phyloP scores from a whole-genome alignment of 2,113 vertebrate species.

The Thermophis baileyi region DNA sequence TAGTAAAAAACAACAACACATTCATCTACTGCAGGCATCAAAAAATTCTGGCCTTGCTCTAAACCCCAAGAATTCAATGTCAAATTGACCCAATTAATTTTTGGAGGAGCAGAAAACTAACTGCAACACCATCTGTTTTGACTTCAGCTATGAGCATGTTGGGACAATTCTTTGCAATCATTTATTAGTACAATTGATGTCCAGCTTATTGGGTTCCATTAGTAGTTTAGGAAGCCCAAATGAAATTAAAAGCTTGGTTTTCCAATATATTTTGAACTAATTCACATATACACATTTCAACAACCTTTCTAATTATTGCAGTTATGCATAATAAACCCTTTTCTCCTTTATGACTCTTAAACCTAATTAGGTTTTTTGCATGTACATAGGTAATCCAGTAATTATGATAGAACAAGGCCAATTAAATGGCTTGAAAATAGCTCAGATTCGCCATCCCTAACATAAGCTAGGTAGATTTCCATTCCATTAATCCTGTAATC shows the following conservation, averaged over 20 bases:
- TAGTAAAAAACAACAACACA: not conserved
- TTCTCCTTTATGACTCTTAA: not conserved
- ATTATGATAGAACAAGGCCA: not conserved
- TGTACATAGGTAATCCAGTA: not conserved
- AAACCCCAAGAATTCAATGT: not conserved
- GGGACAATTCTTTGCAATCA: not conserved
- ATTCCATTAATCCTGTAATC: too few relatives aligned
- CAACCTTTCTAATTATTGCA: not conserved
- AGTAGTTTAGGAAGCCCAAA: not conserved
- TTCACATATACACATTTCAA: not conserved
- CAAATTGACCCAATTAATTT: not conserved
- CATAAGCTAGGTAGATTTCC: not conserved
- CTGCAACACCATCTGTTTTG: not conserved
- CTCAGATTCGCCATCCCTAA: not conserved
- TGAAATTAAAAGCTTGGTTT: not conserved
- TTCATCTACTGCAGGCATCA: not conserved
- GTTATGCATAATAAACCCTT: not conserved
- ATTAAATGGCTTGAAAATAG: constrained; percentile 1
- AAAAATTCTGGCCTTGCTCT: not conserved
- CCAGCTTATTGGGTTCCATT: not conserved
- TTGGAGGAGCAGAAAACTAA: not conserved
- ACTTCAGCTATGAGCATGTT: not conserved
- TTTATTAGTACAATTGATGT: not conserved
- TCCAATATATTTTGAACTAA: not conserved
- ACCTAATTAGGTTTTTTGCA: not conserved